Evolutionary conservation across 2,797 vertebrate genomes (phyloP), one percentile per base, ranked within the genome.

Genomic region (Nannoperca obscura): DNA sequence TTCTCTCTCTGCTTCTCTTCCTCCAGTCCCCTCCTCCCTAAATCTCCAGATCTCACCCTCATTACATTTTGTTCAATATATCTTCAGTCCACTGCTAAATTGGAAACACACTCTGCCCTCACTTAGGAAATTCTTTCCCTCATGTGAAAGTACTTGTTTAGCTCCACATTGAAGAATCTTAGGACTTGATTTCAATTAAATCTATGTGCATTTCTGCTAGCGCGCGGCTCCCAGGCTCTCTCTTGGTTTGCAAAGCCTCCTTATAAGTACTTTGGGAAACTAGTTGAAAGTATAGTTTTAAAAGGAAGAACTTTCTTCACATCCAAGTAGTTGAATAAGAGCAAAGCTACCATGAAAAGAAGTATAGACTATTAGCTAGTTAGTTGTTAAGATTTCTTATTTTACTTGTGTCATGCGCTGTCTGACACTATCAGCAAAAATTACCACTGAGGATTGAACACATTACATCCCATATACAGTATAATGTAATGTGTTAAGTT

Each of bases 91-190:
- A 12, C 62, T 58, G 32, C 76, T 69, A 50, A 83, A 87, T 67
- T 84, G 64, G 61, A 62, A 78, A 65, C 46, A 46, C 19, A 38
- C 59, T 80, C 73, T 46, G 19, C 83, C 47, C 52, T 69, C 71
- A 80, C 71, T n/a, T 67, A 81, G 76, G 69, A 22, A 61, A 80
- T 86, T 74, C 46, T 74, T 50, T 52, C 34, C 42, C 38, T 73
- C 46, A 46, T 66, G 42, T 76, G n/a, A 82, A 78, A 81, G 40
- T 50, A 71, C 57, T 46, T 72, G 67, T 85, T 88, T 34, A 68
- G 73, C 74, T 73, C 49, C 49, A 81, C 30, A 66, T 71, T 57
- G 47, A 70, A 38, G 53, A 63, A 75, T 86, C 44, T 55, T 40
- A 71, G 4, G 38, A 40, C 24, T 42, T 71, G 65, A 72, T 65